phyloP scores from a whole-genome alignment of 2,797 vertebrate species.

The Sylvia borin region DNA sequence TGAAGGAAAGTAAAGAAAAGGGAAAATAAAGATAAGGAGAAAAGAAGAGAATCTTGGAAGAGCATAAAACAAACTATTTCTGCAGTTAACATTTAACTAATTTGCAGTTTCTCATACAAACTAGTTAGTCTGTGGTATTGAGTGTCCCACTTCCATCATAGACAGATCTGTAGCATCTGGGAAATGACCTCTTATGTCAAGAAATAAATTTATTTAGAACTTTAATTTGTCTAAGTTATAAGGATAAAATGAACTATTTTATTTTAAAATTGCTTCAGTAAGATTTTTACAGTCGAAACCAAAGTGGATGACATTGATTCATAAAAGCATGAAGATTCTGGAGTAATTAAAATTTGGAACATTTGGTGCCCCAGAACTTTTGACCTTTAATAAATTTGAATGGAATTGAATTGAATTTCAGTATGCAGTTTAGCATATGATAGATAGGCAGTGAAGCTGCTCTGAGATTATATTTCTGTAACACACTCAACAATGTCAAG shows the following conservation, averaged over 20 bases:
- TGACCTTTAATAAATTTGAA: slow-evolving; percentile 4
- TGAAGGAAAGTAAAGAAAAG: background rate
- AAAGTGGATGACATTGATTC: background rate
- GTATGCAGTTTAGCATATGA: background rate
- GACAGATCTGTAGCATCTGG: background rate
- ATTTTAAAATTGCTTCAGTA: background rate
- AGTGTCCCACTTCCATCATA: background rate
- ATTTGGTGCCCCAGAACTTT: background rate
- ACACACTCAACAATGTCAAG: background rate
- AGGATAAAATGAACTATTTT: background rate
- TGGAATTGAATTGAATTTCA: background rate
- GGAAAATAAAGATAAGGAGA: background rate
- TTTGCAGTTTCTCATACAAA: background rate
- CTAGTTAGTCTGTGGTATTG: background rate
- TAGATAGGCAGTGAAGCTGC: background rate
- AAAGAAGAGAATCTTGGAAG: background rate
- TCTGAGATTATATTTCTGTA: background rate
- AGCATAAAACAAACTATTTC: background rate
- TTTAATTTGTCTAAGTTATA: background rate
- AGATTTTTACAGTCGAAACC: background rate
- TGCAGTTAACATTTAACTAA: background rate
- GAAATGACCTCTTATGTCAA: background rate
- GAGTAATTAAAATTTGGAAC: slow-evolving; percentile 3
- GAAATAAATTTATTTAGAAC: background rate
- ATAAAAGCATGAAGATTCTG: background rate